Conservation (phyloP, 2,888 invertebrate species). For the Parapristionchus giblindavisi region DNA sequence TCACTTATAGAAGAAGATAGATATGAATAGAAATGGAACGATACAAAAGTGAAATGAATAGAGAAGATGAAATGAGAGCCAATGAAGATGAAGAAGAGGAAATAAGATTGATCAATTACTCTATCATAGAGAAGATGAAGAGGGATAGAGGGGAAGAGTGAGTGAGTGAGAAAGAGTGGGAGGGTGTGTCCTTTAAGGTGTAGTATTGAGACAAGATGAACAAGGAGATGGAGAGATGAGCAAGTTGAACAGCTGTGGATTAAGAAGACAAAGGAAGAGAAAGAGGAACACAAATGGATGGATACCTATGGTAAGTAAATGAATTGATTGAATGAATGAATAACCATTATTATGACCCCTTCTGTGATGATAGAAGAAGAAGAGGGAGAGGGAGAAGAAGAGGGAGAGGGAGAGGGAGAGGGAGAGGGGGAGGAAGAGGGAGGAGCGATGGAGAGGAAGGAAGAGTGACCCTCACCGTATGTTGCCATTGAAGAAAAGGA, state of each 20-base stretch:
- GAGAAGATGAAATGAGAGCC: neutral
- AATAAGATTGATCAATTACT: constrained; percentile 27
- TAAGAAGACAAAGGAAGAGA: neutral
- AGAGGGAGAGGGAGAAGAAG: constrained; percentile 1
- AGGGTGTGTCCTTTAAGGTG: constrained; percentile 28
- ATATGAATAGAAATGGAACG: constrained; percentile 7
- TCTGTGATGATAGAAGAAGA: neutral
- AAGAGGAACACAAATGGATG: neutral
- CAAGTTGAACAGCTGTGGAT: constrained; percentile 19
- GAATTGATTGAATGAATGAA: constrained; percentile 20
- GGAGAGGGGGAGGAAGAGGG: neutral
- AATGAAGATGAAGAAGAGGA: constrained; percentile 3
- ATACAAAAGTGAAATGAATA: neutral
- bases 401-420: neutral
- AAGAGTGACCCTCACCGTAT: neutral
- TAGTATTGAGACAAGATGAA: neutral
- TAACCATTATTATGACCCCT: constrained; percentile 25
- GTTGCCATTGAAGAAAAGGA: constrained; percentile 26
- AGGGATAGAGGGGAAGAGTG: constrained; percentile 10
- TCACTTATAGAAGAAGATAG: neutral
- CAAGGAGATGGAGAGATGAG: neutral
- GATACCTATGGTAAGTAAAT: no score
- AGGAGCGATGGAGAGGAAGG: neutral
- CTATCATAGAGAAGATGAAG: neutral
- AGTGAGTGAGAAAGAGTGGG: neutral